Conservation (phyloP, 2,888 invertebrate species). For the Epicampocera succincta region DNA sequence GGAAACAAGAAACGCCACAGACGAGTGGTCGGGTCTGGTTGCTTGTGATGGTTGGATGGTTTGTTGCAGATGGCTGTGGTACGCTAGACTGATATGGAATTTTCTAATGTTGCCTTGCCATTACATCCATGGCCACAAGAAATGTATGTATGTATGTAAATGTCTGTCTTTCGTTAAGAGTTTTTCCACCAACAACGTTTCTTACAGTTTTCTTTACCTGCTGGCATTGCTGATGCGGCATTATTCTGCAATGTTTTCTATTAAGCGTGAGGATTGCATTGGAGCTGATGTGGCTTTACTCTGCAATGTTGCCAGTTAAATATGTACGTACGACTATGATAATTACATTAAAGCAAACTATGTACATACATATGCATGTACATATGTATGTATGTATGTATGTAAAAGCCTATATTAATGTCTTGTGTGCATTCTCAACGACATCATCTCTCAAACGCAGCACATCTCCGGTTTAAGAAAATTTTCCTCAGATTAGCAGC, state of each 20-base stretch:
- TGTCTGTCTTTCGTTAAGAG: slow-evolving; percentile 9
- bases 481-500: slow-evolving; percentile 51
- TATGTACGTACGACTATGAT: too few species aligned
- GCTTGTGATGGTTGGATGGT: slow-evolving; percentile 47
- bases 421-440: background rate
- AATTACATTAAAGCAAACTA: slow-evolving; percentile 8
- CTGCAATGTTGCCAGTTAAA: slow-evolving; percentile 56
- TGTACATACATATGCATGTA: too few species aligned
- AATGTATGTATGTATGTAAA: too few species aligned
- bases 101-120: slow-evolving; percentile 56
- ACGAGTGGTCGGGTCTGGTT: slow-evolving; percentile 20
- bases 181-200: slow-evolving; percentile 57
- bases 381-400: too few species aligned
- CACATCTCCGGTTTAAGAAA: slow-evolving; percentile 41
- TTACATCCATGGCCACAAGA: slow-evolving; percentile 7
- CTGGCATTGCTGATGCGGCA: slow-evolving; percentile 63
- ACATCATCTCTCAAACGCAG: slow-evolving; percentile 45
- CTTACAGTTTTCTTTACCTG: slow-evolving; percentile 37
- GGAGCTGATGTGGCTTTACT: slow-evolving; percentile 51
- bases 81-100: slow-evolving; percentile 40
- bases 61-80: slow-evolving; percentile 55
- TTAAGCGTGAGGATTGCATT: slow-evolving; percentile 45
- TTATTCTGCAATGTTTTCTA: slow-evolving; percentile 54
- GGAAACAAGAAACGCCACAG: slow-evolving; percentile 36
- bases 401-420: background rate